Evolutionary conservation across 2,113 vertebrate genomes (phyloP), one percentile per base, ranked within the genome.

Genomic region (Plecturocebus donacophilus): DNA sequence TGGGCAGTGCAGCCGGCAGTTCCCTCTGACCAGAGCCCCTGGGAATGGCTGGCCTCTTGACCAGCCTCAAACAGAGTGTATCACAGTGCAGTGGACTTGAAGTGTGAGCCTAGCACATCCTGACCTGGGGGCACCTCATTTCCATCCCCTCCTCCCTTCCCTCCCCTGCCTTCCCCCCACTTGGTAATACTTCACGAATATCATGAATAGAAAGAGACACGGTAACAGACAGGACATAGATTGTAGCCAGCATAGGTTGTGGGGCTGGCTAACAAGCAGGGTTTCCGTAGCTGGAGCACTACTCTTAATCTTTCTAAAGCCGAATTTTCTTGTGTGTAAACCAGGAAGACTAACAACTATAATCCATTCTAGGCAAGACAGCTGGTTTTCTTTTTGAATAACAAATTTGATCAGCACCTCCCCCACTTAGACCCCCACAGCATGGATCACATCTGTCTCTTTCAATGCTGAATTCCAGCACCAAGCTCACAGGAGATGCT

Each of bases 1-100:
- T 98, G 98, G 97, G 97, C 82, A 93, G 90, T 40, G 73, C 90
- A 96, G 97, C 96, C 0, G 1, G 83, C 75, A 84, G 83, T 98
- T 97, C 91, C 97, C 94, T 95, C 91, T 95, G 95, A 97, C 97
- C 0, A 0, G 95, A 97, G 96, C 98, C 98, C 23, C n/a, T 81
- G 97, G 97, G 97, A 95, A 87, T 23, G 35, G 70, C 90, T 66
- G 92, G 94, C 83, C 90, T 71, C 84, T 92, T 3, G 12, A 92
- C 87, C 80, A 77, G 96, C 42, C 83, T 90, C 70, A 68, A 87
- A 91, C 77, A 82, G 75, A 83, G 75, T 42, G 96, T 45, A 90
- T 96, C 94, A 87, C 87, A 97, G 95, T 23, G 16, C 17, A 38
- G 40, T 0, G 0, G 45, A 40, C 90, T 90, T 81, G 70, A 93